Percentiles rank a stretch among this genome's conserved stretches.
Conservation (phyloP, 2,113 vertebrate species). For the Halichoeres trimaculatus region DNA sequence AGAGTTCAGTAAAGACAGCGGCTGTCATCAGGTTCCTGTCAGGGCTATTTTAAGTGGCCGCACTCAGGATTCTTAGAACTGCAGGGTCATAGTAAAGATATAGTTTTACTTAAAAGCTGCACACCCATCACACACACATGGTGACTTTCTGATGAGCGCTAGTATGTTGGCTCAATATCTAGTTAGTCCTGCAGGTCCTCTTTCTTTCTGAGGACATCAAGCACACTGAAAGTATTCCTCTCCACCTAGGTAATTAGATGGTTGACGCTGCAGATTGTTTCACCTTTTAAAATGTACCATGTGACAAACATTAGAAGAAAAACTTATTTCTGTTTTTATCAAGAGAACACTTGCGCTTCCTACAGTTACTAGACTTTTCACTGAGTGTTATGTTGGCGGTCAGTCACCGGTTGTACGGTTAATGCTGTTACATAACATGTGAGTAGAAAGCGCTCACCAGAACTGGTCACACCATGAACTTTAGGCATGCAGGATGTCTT, state of each 20-base stretch:
- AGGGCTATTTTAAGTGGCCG: conserved; percentile 74
- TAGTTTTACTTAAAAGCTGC: conserved; percentile 57
- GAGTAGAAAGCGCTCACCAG: neutral
- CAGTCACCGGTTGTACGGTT: no score
- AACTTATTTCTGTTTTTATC: no score
- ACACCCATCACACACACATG: neutral
- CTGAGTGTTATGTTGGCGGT: no score
- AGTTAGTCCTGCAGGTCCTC: neutral
- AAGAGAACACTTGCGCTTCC: no score
- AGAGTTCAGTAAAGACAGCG: conserved; percentile 54
- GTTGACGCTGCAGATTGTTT: neutral
- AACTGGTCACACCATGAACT: neutral
- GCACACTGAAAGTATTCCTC: no score
- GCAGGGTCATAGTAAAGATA: conserved; percentile 72
- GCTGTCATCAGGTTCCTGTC: conserved; percentile 72
- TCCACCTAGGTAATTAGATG: neutral
- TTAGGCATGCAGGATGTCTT: neutral
- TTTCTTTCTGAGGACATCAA: conserved; percentile 12
- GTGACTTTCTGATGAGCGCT: conserved; percentile 3
- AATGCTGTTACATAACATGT: neutral
- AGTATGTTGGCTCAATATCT: conserved; percentile 7
- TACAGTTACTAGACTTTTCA: no score
- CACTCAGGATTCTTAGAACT: conserved; percentile 69
- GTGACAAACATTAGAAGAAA: neutral
- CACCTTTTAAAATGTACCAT: no score